These are phyloP conservation scores for Heliconius hermathena DNA, from an alignment of 1,140 invertebrate genomes.

Conservation along the genomic window DNA sequence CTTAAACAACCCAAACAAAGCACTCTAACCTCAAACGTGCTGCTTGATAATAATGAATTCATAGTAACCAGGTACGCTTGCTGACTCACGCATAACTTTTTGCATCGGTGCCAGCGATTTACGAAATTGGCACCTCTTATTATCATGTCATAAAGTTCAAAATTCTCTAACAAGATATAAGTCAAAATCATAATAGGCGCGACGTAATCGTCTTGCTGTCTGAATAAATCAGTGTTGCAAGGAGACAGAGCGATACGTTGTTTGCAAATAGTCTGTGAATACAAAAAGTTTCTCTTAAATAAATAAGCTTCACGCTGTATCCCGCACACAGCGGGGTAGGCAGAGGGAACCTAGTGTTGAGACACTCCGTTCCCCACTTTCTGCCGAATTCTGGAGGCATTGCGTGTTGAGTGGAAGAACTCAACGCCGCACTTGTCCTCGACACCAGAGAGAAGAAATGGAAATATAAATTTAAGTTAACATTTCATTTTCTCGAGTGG, in stretches of 20 bases:
- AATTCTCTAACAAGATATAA: slow-evolving; percentile 42
- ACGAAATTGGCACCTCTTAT: slow-evolving; percentile 39
- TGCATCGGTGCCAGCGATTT: slow-evolving; percentile 58
- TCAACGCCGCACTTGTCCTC: too few species aligned
- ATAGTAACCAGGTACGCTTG: slow-evolving; percentile 38
- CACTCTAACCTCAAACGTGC: slow-evolving; percentile 11
- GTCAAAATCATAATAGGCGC: slow-evolving; percentile 51
- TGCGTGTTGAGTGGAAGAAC: too few species aligned
- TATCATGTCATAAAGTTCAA: slow-evolving; percentile 44
- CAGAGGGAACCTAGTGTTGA: too few species aligned
- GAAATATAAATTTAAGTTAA: too few species aligned
- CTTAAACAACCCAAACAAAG: slow-evolving; percentile 29
- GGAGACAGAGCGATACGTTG: slow-evolving; percentile 42
- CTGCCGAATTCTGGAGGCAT: too few species aligned
- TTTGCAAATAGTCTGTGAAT: slow-evolving; percentile 62
- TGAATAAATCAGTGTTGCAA: slow-evolving; percentile 73
- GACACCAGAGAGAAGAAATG: too few species aligned
- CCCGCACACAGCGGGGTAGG: too few species aligned
- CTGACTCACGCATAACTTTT: slow-evolving; percentile 66
- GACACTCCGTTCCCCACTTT: too few species aligned
- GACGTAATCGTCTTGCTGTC: slow-evolving; percentile 61
- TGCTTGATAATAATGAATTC: slow-evolving; percentile 33
- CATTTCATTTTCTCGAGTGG: too few species aligned
- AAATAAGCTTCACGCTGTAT: too few species aligned
- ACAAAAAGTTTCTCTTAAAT: slow-evolving; percentile 39